phyloP scores from a whole-genome alignment of 2,113 vertebrate species.

The Malurus elegans region DNA sequence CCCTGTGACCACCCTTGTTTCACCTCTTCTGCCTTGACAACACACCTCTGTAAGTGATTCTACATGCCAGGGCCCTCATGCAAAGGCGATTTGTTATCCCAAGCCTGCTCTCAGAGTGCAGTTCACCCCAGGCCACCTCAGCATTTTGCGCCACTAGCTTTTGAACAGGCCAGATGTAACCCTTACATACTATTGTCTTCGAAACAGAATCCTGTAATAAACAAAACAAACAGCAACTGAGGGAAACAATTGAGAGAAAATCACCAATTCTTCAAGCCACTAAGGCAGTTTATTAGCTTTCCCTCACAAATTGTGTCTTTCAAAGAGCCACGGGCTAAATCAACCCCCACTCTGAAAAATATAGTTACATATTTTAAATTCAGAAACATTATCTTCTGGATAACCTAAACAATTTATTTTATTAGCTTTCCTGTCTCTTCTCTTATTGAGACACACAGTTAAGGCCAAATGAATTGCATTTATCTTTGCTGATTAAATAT shows the following conservation, averaged over 20 bases:
- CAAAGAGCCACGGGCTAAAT: neutral
- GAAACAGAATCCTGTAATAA: neutral
- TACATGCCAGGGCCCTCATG: neutral
- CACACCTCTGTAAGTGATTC: constrained; percentile 4
- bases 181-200: neutral
- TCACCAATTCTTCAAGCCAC: constrained; percentile 1
- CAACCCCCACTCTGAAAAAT: neutral
- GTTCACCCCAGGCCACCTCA: neutral
- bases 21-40: constrained; percentile 28
- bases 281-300: neutral
- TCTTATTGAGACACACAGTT: constrained; percentile 27
- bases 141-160: constrained; percentile 23
- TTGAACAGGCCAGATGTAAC: constrained; percentile 13
- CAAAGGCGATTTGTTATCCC: constrained; percentile 2
- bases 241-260: constrained; percentile 1
- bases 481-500: constrained; percentile 57
- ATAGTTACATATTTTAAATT: neutral
- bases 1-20: neutral
- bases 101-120: neutral
- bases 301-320: neutral
- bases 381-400: neutral
- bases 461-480: constrained; percentile 60
- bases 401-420: constrained; percentile 12
- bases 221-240: neutral
- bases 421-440: constrained; percentile 41